phyloP scores from a whole-genome alignment of 2,113 vertebrate genomes.

The Neotragus pygmaeus region DNA sequence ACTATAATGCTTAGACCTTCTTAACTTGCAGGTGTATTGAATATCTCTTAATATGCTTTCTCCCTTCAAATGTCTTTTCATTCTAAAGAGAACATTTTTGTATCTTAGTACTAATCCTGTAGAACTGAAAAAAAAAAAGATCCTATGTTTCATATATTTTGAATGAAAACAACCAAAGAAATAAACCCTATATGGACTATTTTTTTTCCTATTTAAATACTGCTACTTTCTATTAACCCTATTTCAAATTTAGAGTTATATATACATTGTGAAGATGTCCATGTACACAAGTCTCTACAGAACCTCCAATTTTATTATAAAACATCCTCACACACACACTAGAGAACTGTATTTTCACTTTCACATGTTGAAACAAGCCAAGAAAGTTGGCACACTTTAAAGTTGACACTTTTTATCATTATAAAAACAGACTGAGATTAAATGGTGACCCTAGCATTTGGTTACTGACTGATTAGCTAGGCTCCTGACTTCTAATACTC shows the following conservation, averaged over 20 bases:
- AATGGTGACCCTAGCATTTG: neutral
- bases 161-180: slow-evolving; percentile 20
- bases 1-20: neutral
- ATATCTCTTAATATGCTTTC: neutral
- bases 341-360: neutral
- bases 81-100: slow-evolving; percentile 23
- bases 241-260: neutral
- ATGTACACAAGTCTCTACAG: neutral
- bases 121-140: neutral
- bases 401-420: neutral
- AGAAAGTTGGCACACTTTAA: neutral
- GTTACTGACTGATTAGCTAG: neutral
- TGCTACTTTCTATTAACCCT: neutral
- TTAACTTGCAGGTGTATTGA: neutral
- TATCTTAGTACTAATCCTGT: neutral
- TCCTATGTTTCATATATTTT: neutral
- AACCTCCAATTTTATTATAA: neutral
- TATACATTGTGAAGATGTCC: neutral
- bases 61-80: slow-evolving; percentile 10
- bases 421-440: neutral
- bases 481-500: neutral
- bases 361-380: neutral
- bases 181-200: neutral
- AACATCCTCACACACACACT: neutral
- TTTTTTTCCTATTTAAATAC: neutral